A percentile compares a stretch with the other conserved stretches of the same genome.
Evolutionary conservation across 2,888 invertebrate genomes (phyloP).

Genomic region (Endotricha flammealis): DNA sequence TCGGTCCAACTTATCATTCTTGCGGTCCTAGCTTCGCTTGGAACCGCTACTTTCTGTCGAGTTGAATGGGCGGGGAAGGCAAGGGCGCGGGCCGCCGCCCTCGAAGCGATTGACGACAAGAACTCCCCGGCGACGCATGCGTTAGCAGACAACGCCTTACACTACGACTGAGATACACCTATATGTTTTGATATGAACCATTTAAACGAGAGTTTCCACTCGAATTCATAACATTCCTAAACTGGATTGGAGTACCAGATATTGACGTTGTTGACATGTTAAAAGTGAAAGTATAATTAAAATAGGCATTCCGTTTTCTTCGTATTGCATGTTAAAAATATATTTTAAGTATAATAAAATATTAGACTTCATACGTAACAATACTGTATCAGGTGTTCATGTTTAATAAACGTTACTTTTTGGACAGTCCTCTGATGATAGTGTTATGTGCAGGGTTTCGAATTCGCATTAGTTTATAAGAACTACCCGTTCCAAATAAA

Average conservation of each 20-base stretch:
- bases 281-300: no score
- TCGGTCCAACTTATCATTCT: slow-evolving; percentile 86
- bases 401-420: no score
- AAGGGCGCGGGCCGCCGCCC: slow-evolving; percentile 44
- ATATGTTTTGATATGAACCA: neutral
- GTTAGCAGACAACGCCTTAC: slow-evolving; percentile 56
- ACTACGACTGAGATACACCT: slow-evolving; percentile 48
- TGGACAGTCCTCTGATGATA: no score
- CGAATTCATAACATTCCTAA: neutral
- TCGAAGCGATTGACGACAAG: slow-evolving; percentile 49
- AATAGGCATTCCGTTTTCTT: no score
- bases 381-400: no score
- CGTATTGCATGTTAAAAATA: no score
- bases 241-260: no score
- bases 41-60: slow-evolving; percentile 86
- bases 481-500: no score
- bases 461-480: no score
- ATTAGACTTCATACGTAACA: no score
- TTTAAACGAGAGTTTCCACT: neutral
- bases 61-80: slow-evolving; percentile 82
- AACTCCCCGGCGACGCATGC: slow-evolving; percentile 46
- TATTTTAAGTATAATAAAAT: no score
- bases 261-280: neutral
- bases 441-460: no score
- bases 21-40: slow-evolving; percentile 82